Evolutionary conservation across 2,113 vertebrate species (phyloP).

Genomic region (Cephalopholis sonnerati): DNA sequence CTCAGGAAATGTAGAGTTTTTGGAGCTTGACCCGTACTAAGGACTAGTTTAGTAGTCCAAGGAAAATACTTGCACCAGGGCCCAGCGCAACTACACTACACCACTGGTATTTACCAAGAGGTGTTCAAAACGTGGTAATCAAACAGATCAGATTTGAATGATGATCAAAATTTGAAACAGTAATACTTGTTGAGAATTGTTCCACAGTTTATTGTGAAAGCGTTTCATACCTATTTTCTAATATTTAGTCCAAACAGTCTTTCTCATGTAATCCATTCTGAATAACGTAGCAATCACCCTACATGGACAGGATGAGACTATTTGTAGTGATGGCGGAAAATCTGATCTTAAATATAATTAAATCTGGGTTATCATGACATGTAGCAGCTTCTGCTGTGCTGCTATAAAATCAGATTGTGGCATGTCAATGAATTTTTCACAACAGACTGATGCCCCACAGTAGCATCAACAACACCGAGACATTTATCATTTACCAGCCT

Average conservation of each 20-base stretch:
- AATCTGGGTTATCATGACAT: neutral
- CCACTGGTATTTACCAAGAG: no score
- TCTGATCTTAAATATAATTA: neutral
- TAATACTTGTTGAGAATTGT: no score
- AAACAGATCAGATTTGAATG: no score
- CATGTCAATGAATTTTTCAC: conserved; percentile 24
- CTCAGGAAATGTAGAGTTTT: neutral
- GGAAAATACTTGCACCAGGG: no score
- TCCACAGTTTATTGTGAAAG: no score
- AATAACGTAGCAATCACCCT: neutral
- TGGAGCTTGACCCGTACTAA: no score
- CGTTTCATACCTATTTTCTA: neutral
- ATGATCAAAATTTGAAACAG: no score
- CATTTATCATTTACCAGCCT: conserved; percentile 43
- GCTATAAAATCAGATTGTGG: conserved; percentile 7
- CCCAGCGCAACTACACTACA: no score
- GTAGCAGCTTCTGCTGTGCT: conserved; percentile 13
- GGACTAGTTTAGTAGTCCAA: no score
- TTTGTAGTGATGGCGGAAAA: conserved; percentile 4
- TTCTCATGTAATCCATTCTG: neutral
- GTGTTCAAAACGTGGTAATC: no score
- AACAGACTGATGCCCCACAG: conserved; percentile 8
- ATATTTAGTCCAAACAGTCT: neutral
- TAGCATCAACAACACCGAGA: conserved; percentile 12
- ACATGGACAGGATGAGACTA: neutral